Conservation (phyloP, 2,797 vertebrate genomes). For the Cryptoprocta ferox region DNA sequence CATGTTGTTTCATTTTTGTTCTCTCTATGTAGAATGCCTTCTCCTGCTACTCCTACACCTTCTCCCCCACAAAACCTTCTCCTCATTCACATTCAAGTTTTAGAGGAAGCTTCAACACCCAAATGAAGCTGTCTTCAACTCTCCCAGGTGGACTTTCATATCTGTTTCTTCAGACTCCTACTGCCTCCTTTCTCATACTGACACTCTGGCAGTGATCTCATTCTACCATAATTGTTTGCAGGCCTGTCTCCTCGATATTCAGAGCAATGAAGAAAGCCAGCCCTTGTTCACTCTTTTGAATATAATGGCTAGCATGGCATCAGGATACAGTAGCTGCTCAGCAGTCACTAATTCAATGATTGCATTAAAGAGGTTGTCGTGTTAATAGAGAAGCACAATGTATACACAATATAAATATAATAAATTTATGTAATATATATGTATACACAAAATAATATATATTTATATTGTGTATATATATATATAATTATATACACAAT, state of each 20-base stretch:
- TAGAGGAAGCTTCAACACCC: slow-evolving; percentile 43
- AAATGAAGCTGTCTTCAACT: slow-evolving; percentile 22
- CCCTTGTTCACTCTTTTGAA: background rate
- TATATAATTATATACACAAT: background rate
- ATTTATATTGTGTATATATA: too few relatives aligned
- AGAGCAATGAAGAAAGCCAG: background rate
- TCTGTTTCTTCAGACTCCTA: background rate
- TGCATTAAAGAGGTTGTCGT: background rate
- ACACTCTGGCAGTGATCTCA: slow-evolving; percentile 14
- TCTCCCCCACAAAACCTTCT: background rate
- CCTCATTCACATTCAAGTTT: slow-evolving; percentile 42
- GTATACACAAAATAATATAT: background rate
- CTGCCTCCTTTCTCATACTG: background rate
- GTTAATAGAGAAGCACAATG: background rate
- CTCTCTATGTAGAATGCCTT: background rate
- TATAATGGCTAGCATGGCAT: background rate
- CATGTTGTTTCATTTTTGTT: background rate
- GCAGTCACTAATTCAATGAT: background rate
- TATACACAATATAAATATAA: background rate
- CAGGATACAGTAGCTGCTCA: background rate
- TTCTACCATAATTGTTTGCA: slow-evolving; percentile 19
- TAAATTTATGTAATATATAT: too few relatives aligned
- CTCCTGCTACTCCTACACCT: background rate
- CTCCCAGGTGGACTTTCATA: slow-evolving; percentile 8
- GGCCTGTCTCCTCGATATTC: slow-evolving; percentile 14